A percentile compares a stretch with the other conserved stretches of the same genome.
phyloP scores from a whole-genome alignment of 2,888 invertebrate species.

The Melitaea athalia region DNA sequence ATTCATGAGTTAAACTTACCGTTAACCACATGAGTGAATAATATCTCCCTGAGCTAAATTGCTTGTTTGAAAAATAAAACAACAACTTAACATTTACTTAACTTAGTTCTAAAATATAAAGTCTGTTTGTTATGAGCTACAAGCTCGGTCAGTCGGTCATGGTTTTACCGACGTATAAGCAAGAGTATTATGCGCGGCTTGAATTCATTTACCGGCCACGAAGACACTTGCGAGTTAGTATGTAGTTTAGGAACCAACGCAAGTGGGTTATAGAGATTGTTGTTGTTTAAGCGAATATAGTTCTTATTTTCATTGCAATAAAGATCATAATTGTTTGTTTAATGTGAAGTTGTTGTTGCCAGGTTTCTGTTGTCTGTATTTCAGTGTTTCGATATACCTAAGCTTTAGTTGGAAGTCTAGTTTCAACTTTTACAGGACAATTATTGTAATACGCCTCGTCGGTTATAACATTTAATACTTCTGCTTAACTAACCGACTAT shows the following conservation, averaged over 20 bases:
- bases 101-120: not conserved
- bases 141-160: slow-evolving; percentile 7
- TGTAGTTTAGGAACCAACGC: slow-evolving; percentile 13
- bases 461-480: no score
- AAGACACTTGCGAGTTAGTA: slow-evolving; percentile 24
- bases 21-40: not conserved
- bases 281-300: not conserved
- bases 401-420: no score
- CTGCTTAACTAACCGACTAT: no score
- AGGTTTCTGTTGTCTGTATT: no score
- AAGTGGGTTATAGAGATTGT: slow-evolving; percentile 21
- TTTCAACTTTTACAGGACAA: no score
- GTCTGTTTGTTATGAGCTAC: slow-evolving; percentile 11
- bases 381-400: no score
- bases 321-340: not conserved
- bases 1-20: not conserved
- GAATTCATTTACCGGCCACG: slow-evolving; percentile 22
- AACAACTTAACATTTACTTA: not conserved
- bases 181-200: slow-evolving; percentile 16
- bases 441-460: no score
- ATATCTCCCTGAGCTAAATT: not conserved
- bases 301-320: not conserved
- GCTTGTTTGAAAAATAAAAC: slow-evolving; percentile 1
- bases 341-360: no score
- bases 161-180: slow-evolving; percentile 12